Base-by-base conservation (phyloP, 2,888 invertebrate genomes). In the Diarsia mendica region DNA sequence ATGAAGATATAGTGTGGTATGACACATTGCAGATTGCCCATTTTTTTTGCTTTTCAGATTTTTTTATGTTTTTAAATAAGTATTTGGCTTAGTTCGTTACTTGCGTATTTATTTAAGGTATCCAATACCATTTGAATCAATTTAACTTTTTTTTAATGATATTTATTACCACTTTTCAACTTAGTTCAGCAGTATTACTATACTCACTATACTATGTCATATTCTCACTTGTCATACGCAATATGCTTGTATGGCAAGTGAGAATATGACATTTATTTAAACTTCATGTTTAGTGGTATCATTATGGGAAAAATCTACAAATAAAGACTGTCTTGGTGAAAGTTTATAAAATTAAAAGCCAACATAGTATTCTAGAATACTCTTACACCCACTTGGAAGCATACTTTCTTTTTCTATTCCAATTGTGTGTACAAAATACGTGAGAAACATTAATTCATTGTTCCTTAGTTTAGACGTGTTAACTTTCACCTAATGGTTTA, bases 351-450 rank as follows among this genome's bases (percentile, higher is more conserved):
- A 6, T 6, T 44, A 44, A 44, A 44, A 20, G 39, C 0, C n/a
- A n/a, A 20, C 39, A n/a, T n/a, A 44, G 6, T 33, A 3, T 63
- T 46, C 9, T 44, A 48, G 5, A 28, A 60, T 70, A 70, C 49
- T 73, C 44, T 10, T 23, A 73, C 23, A 20, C 61, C 20, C 28
- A 63, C n/a, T 46, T 63, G 3, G 6, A 64, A 23, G 4, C 10
- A 0, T 46, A 80, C 80, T 80, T 77, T 77, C 80, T 80, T 23
- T 64, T 63, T 77, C 74, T 64, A 44, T 64, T 63, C 33, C 44
- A 55, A 46, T 44, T 51, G 33, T 74, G 49, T 51, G 51, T 65
- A 13, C 23, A 46, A 33, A 73, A 74, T 51, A 77, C 55, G 46
- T 80, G 75, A 39, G 74, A 58, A 77, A 23, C 33, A 58, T 80